Base-by-base conservation (phyloP, 2,888 invertebrate species). In the Gandaritis pyraliata region DNA sequence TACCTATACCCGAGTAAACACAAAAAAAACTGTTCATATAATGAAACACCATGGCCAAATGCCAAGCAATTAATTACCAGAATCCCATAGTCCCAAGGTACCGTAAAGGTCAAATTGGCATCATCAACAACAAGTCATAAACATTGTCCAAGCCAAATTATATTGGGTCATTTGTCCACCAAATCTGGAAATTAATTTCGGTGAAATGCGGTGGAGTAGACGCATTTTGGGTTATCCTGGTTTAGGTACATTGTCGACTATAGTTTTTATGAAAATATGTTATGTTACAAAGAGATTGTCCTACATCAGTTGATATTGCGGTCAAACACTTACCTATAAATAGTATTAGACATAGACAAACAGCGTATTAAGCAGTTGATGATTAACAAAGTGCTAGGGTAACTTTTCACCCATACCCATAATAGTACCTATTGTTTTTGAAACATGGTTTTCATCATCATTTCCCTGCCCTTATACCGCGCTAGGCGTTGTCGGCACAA, bases 41-140 rank as follows among this genome's bases (percentile, higher is more conserved):
- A 61, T 53, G 38, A 33, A 57, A 56, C 15, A 15, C n/a, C 39
- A 52, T 60, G 36, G 23, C 18, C 29, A 41, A 53, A 66, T 64
- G 61, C 45, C 67, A 50, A 47, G 61, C 66, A 64, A 72, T 72
- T 68, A 69, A 72, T 73, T 65, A 66, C 68, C 61, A 30, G 61
- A 69, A 71, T 60, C 66, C 65, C 67, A 64, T 49, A 53, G 45
- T 45, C 56, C 64, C 46, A 49, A 33, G 61, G 18, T 59, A 52
- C 55, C 62, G 68, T 72, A 72, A 65, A 73, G 73, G 72, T 72
- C 66, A 68, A 76, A 81, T 80, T 76, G 73, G 69, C 67, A 69
- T 66, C 79, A 75, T 78, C 78, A 79, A 72, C 69, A 60, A 70
- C 64, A 63, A 60, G 65, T 71, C 70, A 77, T 78, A 76, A 81